phyloP scores from a whole-genome alignment of 92 coral and sea anemone genomes.

The Porites divaricata region DNA sequence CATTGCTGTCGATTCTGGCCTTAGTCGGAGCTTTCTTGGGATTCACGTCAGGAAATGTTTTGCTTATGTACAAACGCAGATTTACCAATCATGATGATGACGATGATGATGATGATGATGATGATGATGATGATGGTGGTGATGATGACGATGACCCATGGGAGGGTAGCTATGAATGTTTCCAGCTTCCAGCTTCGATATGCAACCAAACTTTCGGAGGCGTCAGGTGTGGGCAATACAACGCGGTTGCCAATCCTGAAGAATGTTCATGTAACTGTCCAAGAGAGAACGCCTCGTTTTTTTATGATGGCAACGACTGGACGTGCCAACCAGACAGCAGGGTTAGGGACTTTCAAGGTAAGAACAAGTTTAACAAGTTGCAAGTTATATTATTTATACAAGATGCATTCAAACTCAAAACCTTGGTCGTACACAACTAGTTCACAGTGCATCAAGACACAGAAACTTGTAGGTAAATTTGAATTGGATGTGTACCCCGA shows the following conservation, averaged over 20 bases:
- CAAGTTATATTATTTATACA: no score
- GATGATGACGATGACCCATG: background rate
- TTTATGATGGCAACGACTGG: background rate
- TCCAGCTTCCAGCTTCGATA: background rate
- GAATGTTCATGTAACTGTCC: background rate
- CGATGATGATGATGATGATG: no score
- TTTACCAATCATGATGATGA: no score
- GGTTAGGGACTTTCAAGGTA: background rate
- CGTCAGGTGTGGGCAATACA: background rate
- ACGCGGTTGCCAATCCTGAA: background rate
- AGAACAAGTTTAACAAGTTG: background rate
- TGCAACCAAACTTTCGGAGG: background rate
- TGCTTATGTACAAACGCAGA: background rate
- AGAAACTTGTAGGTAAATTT: no score
- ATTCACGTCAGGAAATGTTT: background rate
- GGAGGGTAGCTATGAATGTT: background rate
- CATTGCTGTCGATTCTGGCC: background rate
- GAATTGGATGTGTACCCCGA: no score
- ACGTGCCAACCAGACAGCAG: background rate
- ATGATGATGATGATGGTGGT: no score
- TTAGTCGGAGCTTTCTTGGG: background rate
- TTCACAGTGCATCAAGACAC: no score
- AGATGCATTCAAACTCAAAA: no score
- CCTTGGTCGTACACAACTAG: no score
- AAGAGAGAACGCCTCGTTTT: background rate